Percentiles rank a stretch among this genome's conserved stretches.
These are phyloP conservation scores for Drosophila cognata DNA, from an alignment of 2,888 invertebrate genomes.

Conservation along the genomic window DNA sequence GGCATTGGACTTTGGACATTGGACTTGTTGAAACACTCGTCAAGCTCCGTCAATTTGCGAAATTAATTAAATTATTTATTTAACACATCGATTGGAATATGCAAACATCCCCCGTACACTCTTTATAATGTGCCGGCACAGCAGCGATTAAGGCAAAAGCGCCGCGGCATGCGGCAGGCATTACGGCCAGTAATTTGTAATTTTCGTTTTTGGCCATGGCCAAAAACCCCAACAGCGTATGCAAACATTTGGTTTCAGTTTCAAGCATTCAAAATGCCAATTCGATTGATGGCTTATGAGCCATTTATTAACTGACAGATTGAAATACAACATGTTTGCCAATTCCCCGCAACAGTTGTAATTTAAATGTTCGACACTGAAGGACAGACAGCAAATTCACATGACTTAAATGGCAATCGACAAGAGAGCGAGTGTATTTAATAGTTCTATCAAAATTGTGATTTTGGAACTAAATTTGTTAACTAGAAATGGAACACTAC, in stretches of 20 bases:
- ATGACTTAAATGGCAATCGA: slow-evolving; percentile 17
- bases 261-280: slow-evolving; percentile 33
- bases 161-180: slow-evolving; percentile 22
- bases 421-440: neutral
- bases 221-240: slow-evolving; percentile 29
- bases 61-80: slow-evolving; percentile 78
- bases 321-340: slow-evolving; percentile 55
- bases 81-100: slow-evolving; percentile 49
- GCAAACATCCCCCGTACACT: neutral
- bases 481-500: neutral
- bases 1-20: slow-evolving; percentile 20
- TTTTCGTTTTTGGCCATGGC: slow-evolving; percentile 36
- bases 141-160: slow-evolving; percentile 21
- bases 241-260: slow-evolving; percentile 29
- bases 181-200: slow-evolving; percentile 38
- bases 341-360: slow-evolving; percentile 52
- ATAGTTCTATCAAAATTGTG: slow-evolving; percentile 10
- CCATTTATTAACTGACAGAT: slow-evolving; percentile 53
- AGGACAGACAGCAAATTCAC: slow-evolving; percentile 14
- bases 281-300: slow-evolving; percentile 61
- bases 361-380: slow-evolving; percentile 46
- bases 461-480: neutral
- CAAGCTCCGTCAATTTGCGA: slow-evolving; percentile 67
- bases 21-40: slow-evolving; percentile 29
- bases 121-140: slow-evolving; percentile 6